These are phyloP conservation scores for Sinosuthora webbiana DNA, from an alignment of 2,113 vertebrate genomes.

Conservation along the genomic window DNA sequence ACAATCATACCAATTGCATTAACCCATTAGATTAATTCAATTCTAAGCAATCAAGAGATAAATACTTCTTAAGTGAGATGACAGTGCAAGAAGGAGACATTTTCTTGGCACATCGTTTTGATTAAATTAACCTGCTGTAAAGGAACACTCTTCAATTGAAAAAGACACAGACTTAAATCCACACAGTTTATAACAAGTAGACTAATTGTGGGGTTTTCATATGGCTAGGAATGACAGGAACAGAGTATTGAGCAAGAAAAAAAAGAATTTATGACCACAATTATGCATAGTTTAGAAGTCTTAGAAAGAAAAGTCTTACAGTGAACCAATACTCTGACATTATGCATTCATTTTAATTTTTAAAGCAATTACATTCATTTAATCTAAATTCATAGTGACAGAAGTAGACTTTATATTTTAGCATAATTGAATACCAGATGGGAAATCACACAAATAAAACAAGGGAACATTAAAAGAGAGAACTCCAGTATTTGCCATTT, in stretches of 20 bases:
- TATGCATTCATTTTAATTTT: neutral
- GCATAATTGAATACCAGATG: neutral
- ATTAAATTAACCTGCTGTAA: neutral
- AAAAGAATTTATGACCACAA: neutral
- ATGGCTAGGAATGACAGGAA: neutral
- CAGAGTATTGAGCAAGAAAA: neutral
- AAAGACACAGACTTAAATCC: neutral
- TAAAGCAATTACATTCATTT: neutral
- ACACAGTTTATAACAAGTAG: neutral
- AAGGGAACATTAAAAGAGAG: neutral
- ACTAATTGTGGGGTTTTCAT: neutral
- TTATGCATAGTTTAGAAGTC: neutral
- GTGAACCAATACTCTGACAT: neutral
- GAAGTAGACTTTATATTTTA: neutral
- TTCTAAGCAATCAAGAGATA: neutral
- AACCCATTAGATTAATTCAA: neutral
- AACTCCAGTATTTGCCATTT: neutral
- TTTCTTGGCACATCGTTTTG: neutral
- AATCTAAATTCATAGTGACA: neutral
- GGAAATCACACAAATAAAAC: neutral
- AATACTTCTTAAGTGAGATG: neutral
- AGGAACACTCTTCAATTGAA: neutral
- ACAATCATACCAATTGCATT: neutral
- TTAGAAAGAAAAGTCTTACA: neutral
- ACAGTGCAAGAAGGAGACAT: neutral